Base-by-base conservation (phyloP, 2,113 vertebrate genomes). In the Dascyllus trimaculatus region DNA sequence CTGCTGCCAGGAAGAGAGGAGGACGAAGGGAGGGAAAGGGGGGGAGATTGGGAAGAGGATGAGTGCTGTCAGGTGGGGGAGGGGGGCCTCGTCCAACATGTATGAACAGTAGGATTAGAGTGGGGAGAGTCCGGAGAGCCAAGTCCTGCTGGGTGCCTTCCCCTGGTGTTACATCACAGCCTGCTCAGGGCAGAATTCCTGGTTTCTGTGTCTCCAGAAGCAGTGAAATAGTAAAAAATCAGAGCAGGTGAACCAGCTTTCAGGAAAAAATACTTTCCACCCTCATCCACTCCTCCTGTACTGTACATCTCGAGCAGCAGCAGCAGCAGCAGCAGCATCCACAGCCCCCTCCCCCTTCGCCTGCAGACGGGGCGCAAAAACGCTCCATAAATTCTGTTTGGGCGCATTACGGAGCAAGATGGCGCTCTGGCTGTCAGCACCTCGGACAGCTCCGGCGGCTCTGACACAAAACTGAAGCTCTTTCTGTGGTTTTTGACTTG, bases 361-460 rank as follows among this genome's bases (percentile, higher is more conserved):
- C 70, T 60, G 45, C 83, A 60, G 46, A 61, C 66, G 32, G 71
- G 61, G 85, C 58, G 75, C 71, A 68, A 76, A 78, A 67, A 32
- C 38, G 73, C 88, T 85, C 86, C 56, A 75, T 84, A 69, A 76
- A 80, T 70, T 82, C 32, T 70, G 22, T 78, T 78, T 63, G 73
- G 75, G 75, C 70, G 78, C 75, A 81, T 89, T 88, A 72, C 45
- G 24, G 65, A 89, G 89, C 84, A 94, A 94, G 91, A 95, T 94
- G 94, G 94, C 91, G 95, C 91, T 91, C 54, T 51, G 15, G 71
- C 86, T 72, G 94, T 94, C 95, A 95, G 94, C 90, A 95, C 95
- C 88, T 24, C 85, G 94, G 93, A 95, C 93, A 95, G 95, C 93
- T 94, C 94, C 77, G 11, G 69, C 38, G 3, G 29, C 78, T 15